These are phyloP conservation scores for Gyps fulvus DNA, from an alignment of 2,113 vertebrate species.

Conservation along the genomic window DNA sequence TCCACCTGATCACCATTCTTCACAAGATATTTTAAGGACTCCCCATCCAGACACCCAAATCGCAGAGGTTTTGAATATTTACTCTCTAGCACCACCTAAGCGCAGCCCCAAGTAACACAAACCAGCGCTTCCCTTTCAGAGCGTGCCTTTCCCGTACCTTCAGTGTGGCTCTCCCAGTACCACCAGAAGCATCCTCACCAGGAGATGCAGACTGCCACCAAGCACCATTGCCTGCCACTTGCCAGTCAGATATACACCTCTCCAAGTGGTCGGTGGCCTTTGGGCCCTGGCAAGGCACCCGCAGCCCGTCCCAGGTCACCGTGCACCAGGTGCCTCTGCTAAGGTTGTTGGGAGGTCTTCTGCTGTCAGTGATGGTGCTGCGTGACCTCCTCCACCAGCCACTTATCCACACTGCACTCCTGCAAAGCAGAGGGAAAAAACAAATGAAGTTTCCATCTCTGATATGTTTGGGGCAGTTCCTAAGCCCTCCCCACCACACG, in stretches of 20 bases:
- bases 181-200: not conserved
- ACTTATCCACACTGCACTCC: not conserved
- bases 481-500: not conserved
- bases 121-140: not conserved
- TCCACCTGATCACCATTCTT: not conserved
- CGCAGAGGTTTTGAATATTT: not conserved
- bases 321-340: no score
- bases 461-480: not conserved
- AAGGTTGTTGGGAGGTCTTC: not conserved
- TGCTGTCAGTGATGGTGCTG: not conserved
- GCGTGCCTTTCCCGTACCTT: fast-evolving
- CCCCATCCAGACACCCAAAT: not conserved
- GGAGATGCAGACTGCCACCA: not conserved
- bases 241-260: not conserved
- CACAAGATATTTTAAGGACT: not conserved
- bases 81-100: not conserved
- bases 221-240: not conserved
- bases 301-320: not conserved
- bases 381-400: not conserved
- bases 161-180: no score
- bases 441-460: not conserved
- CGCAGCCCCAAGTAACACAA: not conserved
- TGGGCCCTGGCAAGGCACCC: not conserved
- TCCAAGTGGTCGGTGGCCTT: not conserved
- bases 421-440: not conserved